phyloP scores from a whole-genome alignment of 1,140 invertebrate species.

The Apis cerana region DNA sequence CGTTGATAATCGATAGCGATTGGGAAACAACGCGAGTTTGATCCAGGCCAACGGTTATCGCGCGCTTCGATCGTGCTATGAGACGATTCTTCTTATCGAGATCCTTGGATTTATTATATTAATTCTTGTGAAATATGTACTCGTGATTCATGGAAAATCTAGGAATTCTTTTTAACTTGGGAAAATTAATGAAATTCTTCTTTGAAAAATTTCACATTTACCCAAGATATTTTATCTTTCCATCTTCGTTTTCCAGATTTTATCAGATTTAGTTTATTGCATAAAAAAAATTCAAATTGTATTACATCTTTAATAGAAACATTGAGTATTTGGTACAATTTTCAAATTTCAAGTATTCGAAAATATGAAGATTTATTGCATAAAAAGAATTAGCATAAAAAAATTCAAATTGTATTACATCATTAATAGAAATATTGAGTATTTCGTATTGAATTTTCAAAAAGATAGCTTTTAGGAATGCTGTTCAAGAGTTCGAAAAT shows the following conservation, averaged over 20 bases:
- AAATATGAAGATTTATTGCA: too few relatives aligned
- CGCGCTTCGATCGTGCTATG: constrained; percentile 2
- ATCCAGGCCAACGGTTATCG: constrained; percentile 55
- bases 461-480: not conserved
- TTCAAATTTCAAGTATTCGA: too few relatives aligned
- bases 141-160: too few relatives aligned
- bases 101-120: not conserved
- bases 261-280: too few relatives aligned
- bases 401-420: too few relatives aligned
- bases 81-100: constrained; percentile 13
- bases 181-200: not conserved
- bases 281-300: too few relatives aligned
- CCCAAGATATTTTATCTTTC: not conserved
- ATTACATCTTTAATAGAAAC: too few relatives aligned
- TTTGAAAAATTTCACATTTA: not conserved
- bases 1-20: constrained; percentile 48
- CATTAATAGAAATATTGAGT: too few relatives aligned
- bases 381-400: too few relatives aligned
- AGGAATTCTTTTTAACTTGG: not conserved
- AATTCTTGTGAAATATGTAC: not conserved
- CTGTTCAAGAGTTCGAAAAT: not conserved
- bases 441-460: too few relatives aligned
- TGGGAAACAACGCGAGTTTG: constrained; percentile 52
- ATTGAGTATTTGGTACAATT: too few relatives aligned
- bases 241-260: too few relatives aligned